Evolutionary conservation across 2,797 vertebrate species (phyloP).

Genomic region (Ptychobarbus kaznakovi): DNA sequence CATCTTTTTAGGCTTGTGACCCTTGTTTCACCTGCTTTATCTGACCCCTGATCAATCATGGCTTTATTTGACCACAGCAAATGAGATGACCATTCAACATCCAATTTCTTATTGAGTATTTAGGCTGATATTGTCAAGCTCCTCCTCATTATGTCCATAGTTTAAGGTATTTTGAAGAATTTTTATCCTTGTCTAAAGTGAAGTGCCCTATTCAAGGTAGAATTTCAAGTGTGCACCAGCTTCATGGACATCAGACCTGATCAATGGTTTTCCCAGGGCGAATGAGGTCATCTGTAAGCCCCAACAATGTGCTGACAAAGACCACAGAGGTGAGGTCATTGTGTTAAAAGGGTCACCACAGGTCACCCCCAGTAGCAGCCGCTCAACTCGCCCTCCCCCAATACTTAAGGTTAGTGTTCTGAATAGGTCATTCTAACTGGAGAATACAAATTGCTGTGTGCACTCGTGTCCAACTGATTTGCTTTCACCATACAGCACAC

Average conservation of each 20-base stretch:
- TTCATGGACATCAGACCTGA: slow-evolving; percentile 67
- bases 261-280: slow-evolving; percentile 68
- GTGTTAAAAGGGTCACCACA: slow-evolving; percentile 70
- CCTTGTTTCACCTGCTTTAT: slow-evolving; percentile 67
- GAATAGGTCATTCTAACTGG: not conserved
- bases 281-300: slow-evolving; percentile 70
- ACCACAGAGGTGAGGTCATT: slow-evolving; percentile 63
- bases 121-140: not conserved
- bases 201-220: slow-evolving; percentile 40
- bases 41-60: slow-evolving; percentile 70
- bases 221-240: slow-evolving; percentile 43
- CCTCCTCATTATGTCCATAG: not conserved
- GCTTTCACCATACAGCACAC: slow-evolving; percentile 1
- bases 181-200: slow-evolving; percentile 6
- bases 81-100: not conserved
- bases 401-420: slow-evolving; percentile 3
- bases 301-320: slow-evolving; percentile 62
- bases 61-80: slow-evolving; percentile 51
- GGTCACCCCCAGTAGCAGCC: slow-evolving; percentile 52
- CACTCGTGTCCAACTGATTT: not conserved
- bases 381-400: not conserved
- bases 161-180: not conserved
- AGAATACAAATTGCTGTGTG: slow-evolving; percentile 2
- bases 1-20: slow-evolving; percentile 71
- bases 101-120: not conserved